Percentiles rank a stretch among this genome's conserved stretches.
Evolutionary conservation across 2,113 vertebrate species (phyloP).

Genomic region (Poeciliopsis retropinna): DNA sequence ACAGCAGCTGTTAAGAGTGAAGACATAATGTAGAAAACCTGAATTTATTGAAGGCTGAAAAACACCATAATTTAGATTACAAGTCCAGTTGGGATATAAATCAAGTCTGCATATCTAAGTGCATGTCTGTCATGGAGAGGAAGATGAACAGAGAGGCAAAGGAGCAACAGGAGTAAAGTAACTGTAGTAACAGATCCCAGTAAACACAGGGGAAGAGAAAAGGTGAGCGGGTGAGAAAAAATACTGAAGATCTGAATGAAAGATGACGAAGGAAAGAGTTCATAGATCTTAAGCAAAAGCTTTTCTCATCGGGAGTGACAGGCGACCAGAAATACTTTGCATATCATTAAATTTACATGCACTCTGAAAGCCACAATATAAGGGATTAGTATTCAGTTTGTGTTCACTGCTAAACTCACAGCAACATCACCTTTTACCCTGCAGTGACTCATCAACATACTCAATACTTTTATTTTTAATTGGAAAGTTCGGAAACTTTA

Average conservation of each 20-base stretch:
- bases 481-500: constrained; percentile 24
- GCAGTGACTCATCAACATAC: constrained; percentile 47
- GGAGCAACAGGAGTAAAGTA: constrained; percentile 11
- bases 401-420: constrained; percentile 17
- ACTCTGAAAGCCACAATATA: constrained; percentile 31
- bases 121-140: constrained; percentile 4
- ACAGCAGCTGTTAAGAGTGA: constrained; percentile 30
- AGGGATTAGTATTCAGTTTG: constrained; percentile 29
- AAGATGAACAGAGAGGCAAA: constrained; percentile 14
- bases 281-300: constrained; percentile 48
- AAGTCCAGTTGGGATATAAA: constrained; percentile 36
- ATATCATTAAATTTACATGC: constrained; percentile 41
- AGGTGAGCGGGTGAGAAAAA: neutral
- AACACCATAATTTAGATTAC: constrained; percentile 48
- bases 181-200: constrained; percentile 36
- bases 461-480: constrained; percentile 58
- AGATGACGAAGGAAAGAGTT: constrained; percentile 22
- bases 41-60: neutral
- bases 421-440: constrained; percentile 5
- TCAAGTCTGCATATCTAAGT: constrained; percentile 22
- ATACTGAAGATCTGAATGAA: constrained; percentile 20
- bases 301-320: constrained; percentile 29
- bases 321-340: constrained; percentile 29
- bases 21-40: constrained; percentile 25
- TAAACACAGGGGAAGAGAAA: constrained; percentile 12